Evolutionary conservation across 2,888 invertebrate species (phyloP).

Genomic region (Tenthredo amoena): DNA sequence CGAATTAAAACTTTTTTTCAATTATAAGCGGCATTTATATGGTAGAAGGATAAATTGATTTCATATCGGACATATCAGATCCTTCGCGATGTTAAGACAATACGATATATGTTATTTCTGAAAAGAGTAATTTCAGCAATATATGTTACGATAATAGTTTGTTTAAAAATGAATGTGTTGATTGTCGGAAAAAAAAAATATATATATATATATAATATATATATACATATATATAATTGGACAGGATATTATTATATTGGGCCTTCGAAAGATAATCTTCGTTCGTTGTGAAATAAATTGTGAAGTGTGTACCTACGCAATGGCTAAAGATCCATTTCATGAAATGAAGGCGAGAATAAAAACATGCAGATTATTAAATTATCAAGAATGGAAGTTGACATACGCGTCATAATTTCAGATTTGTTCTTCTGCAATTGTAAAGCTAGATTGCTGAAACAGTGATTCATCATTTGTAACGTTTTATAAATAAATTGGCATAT

Average conservation of each 20-base stretch:
- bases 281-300: conserved; percentile 36
- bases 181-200: conserved; percentile 41
- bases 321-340: conserved; percentile 26
- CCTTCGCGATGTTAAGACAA: conserved; percentile 61
- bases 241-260: conserved; percentile 29
- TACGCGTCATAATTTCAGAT: conserved; percentile 54
- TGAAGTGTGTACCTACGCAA: conserved; percentile 30
- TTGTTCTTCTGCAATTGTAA: conserved; percentile 61
- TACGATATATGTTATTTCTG: conserved; percentile 56
- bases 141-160: conserved; percentile 57
- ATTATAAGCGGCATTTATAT: neutral
- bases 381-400: conserved; percentile 41
- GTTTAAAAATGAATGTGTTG: conserved; percentile 44
- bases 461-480: conserved; percentile 69
- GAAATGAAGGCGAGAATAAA: neutral
- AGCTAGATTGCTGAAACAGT: conserved; percentile 64
- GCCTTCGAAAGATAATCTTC: conserved; percentile 24
- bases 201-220: too few relatives aligned
- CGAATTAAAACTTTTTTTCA: conserved; percentile 32
- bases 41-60: conserved; percentile 37
- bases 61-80: conserved; percentile 55
- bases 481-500: conserved; percentile 74
- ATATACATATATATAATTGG: conserved; percentile 14
- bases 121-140: conserved; percentile 61
- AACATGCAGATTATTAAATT: neutral